A percentile compares a stretch with the other conserved stretches of the same genome.
Evolutionary conservation across 2,888 invertebrate species (phyloP).

Genomic region (Uropetala carovei): DNA sequence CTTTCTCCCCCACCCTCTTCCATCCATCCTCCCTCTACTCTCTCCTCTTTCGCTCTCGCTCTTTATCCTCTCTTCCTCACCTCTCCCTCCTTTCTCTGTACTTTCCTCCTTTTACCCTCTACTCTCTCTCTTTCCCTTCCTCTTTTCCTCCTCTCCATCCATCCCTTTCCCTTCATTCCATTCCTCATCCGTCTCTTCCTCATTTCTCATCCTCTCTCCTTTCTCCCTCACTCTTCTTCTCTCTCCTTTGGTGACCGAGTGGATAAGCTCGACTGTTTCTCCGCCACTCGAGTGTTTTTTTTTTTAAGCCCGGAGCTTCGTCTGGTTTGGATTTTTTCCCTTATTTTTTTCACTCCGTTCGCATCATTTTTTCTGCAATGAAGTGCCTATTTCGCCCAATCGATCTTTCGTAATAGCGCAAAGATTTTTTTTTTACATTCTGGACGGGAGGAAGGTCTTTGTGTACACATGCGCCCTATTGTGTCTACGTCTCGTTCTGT

Average conservation of each 20-base stretch:
- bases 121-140: neutral
- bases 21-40: too few relatives aligned
- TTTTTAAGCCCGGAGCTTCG: too few relatives aligned
- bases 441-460: too few relatives aligned
- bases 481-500: too few relatives aligned
- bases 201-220: neutral
- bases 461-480: too few relatives aligned
- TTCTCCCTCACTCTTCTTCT: neutral
- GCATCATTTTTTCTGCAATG: too few relatives aligned
- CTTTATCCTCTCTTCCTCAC: neutral
- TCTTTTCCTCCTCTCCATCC: neutral
- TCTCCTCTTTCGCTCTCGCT: too few relatives aligned
- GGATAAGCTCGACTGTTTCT: conserved; percentile 53
- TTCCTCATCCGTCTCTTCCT: neutral
- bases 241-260: conserved; percentile 12
- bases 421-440: too few relatives aligned
- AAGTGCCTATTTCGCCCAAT: too few relatives aligned
- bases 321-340: too few relatives aligned
- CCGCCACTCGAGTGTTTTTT: neutral
- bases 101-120: neutral
- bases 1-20: neutral
- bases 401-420: too few relatives aligned
- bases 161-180: neutral
- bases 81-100: neutral
- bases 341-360: too few relatives aligned